Percentiles rank a stretch among this genome's conserved stretches.
These are phyloP conservation scores for Lampris incognitus DNA, from an alignment of 2,113 vertebrate species.

Conservation along the genomic window DNA sequence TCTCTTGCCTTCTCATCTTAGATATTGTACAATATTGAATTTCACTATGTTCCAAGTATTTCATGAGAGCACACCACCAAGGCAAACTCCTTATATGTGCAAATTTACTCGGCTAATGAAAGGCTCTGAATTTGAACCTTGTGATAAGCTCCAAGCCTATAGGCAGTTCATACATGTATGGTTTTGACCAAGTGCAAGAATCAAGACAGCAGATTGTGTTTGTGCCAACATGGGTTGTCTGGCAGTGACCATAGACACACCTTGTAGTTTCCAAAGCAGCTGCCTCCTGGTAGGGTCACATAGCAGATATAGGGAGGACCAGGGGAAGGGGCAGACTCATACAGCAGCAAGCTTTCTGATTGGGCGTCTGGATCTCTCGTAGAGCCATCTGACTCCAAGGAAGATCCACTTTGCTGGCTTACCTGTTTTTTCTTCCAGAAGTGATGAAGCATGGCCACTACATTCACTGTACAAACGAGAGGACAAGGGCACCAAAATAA, in stretches of 20 bases:
- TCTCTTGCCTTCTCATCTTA: no score
- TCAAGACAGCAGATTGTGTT: not conserved
- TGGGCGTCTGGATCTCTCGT: slow-evolving; percentile 38
- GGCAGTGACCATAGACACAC: slow-evolving; percentile 67
- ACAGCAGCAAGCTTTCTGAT: slow-evolving; percentile 81
- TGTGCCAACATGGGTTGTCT: not conserved
- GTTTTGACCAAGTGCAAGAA: not conserved
- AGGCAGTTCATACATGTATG: not conserved
- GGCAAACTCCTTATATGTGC: no score
- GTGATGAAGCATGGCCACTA: slow-evolving; percentile 89
- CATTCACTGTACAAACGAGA: slow-evolving; percentile 84
- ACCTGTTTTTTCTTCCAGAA: slow-evolving; percentile 91
- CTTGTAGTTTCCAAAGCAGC: slow-evolving; percentile 93
- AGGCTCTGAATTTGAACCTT: no score
- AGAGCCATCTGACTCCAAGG: slow-evolving; percentile 76
- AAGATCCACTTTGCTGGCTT: slow-evolving; percentile 73
- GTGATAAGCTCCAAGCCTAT: no score
- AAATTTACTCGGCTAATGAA: no score
- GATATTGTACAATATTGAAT: no score
- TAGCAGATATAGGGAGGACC: slow-evolving; percentile 88
- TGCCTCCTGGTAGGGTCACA: slow-evolving; percentile 91
- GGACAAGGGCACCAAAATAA: not conserved
- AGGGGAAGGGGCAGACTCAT: slow-evolving; percentile 85
- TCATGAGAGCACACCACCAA: no score
- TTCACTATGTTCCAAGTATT: no score